phyloP scores from a whole-genome alignment of 2,797 vertebrate species.

The Rousettus madagascariensis region DNA sequence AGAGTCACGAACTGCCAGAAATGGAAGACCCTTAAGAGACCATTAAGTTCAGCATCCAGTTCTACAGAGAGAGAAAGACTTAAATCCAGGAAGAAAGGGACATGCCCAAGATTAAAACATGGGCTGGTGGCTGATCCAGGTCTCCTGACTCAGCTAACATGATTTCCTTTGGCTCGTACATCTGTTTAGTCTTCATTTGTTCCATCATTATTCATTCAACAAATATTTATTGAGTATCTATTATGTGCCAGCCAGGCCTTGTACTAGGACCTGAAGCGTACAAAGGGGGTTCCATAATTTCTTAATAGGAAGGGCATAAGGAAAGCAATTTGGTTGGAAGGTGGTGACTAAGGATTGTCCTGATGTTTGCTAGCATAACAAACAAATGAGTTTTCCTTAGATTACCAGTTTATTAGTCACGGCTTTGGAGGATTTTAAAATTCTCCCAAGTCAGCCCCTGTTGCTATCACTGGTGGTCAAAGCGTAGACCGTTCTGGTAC shows the following conservation, averaged over 20 bases:
- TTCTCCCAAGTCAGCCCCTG: constrained; percentile 35
- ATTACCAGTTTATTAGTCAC: constrained; percentile 59
- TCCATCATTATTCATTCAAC: constrained; percentile 54
- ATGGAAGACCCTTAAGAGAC: background rate
- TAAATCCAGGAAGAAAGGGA: background rate
- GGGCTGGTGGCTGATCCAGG: background rate
- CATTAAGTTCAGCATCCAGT: background rate
- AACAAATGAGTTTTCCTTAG: constrained; percentile 52
- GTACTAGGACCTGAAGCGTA: constrained; percentile 1
- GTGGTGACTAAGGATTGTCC: constrained; percentile 42
- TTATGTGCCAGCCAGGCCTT: background rate
- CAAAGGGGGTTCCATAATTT: constrained; percentile 25
- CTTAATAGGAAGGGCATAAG: constrained; percentile 50
- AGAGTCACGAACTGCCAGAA: constrained; percentile 21
- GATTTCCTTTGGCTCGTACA: constrained; percentile 18
- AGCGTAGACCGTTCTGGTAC: constrained; percentile 16
- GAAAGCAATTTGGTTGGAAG: constrained; percentile 61
- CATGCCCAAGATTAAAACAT: background rate
- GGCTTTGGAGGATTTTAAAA: constrained; percentile 22
- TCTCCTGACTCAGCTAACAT: constrained; percentile 20
- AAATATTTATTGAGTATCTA: constrained; percentile 52
- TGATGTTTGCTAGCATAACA: constrained; percentile 39
- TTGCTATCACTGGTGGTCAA: constrained; percentile 32
- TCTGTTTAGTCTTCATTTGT: constrained; percentile 53
- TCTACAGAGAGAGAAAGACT: background rate